Evolutionary conservation across 2,797 vertebrate genomes (phyloP).

Genomic region (Buceros bicornis): DNA sequence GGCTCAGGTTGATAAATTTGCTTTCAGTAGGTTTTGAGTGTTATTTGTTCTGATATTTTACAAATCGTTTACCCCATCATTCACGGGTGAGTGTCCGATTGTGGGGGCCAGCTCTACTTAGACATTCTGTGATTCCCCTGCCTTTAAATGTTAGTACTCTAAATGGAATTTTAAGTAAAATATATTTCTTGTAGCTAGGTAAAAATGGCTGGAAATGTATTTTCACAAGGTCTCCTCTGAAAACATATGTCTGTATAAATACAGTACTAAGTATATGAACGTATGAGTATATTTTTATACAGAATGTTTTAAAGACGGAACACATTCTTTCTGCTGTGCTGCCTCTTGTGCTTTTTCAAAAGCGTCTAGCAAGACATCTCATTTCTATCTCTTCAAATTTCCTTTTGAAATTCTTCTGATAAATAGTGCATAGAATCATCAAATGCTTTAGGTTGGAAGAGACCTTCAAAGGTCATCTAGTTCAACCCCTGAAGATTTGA

Average conservation of each 20-base stretch:
- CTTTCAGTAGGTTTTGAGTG: not conserved
- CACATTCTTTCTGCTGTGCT: not conserved
- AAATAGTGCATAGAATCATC: rapidly evolving
- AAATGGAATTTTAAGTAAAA: not conserved
- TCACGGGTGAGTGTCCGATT: rapidly evolving
- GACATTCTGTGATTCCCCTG: not conserved
- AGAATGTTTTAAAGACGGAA: not conserved
- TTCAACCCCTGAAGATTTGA: not conserved
- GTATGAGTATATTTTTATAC: not conserved
- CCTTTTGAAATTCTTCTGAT: not conserved
- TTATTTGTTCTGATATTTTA: not conserved
- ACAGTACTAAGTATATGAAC: not conserved
- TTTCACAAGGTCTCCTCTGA: not conserved
- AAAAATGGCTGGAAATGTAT: not conserved
- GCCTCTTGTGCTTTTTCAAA: not conserved
- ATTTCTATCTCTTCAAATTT: not conserved
- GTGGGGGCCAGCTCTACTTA: not conserved
- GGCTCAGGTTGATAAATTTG: not conserved
- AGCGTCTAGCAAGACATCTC: not conserved
- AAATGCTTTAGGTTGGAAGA: too few relatives aligned
- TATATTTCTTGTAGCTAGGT: not conserved
- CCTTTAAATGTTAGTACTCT: not conserved
- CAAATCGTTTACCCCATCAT: not conserved
- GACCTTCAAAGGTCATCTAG: too few relatives aligned
- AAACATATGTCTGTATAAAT: not conserved